Evolutionary conservation across 2,113 vertebrate species (phyloP).

Genomic region (Progne subis): DNA sequence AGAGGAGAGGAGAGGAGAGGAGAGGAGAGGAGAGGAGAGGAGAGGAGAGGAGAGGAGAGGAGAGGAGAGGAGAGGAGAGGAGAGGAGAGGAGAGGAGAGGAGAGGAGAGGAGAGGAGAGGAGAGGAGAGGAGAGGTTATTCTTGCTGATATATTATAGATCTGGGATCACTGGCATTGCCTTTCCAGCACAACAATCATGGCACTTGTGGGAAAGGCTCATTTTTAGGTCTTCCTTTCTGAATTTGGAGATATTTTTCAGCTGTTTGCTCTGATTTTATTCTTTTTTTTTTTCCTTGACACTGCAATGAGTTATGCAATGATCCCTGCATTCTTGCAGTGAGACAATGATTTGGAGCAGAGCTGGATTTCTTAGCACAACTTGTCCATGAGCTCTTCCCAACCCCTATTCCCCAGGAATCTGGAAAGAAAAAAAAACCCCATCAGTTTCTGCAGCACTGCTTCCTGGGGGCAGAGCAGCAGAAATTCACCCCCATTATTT

Average conservation of each 20-base stretch:
- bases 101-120: neutral
- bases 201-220: neutral
- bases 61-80: neutral
- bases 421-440: neutral
- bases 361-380: neutral
- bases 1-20: neutral
- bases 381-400: neutral
- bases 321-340: neutral
- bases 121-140: neutral
- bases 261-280: neutral
- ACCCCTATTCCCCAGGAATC: neutral
- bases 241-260: neutral
- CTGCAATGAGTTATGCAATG: accelerated
- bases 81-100: neutral
- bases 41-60: neutral
- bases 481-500: neutral
- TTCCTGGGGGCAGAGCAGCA: neutral
- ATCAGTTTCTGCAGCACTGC: neutral
- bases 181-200: accelerated
- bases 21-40: neutral
- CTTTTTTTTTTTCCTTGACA: neutral
- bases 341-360: neutral
- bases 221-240: neutral
- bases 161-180: neutral
- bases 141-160: neutral